These are phyloP conservation scores for Gallinago jamesoni DNA, from an alignment of 2,113 vertebrate genomes.

Conservation along the genomic window DNA sequence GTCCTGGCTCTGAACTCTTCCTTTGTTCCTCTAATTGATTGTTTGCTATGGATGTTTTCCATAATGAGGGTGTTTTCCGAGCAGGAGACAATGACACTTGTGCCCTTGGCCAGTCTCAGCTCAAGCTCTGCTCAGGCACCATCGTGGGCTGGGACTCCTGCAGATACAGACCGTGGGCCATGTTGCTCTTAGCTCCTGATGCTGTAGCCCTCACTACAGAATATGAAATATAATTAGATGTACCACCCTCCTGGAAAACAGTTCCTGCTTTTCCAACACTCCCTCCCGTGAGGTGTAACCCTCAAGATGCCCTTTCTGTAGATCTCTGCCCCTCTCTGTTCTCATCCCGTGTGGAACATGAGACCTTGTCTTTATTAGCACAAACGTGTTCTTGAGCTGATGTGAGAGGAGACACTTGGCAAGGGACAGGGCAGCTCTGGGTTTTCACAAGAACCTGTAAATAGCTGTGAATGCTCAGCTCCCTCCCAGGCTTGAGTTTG, in stretches of 20 bases:
- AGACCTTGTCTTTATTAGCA: not conserved
- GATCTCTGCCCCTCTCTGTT: not conserved
- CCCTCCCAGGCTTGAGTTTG: not conserved
- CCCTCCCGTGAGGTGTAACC: fast-evolving
- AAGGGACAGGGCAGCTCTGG: not conserved
- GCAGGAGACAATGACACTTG: not conserved
- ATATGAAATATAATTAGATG: not conserved
- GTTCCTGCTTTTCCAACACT: not conserved
- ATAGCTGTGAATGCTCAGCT: not conserved
- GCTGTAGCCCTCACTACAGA: not conserved
- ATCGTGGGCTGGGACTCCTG: fast-evolving
- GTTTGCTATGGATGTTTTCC: not conserved
- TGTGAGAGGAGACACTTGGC: fast-evolving
- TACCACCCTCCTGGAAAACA: not conserved
- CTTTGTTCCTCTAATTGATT: slow-evolving; percentile 20
- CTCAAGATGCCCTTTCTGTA: not conserved
- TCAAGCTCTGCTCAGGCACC: not conserved
- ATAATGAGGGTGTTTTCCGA: not conserved
- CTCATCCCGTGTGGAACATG: not conserved
- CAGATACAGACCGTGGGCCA: not conserved
- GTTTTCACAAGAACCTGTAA: not conserved
- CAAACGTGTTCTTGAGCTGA: not conserved
- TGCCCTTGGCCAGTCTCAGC: not conserved
- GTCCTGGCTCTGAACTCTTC: not conserved
- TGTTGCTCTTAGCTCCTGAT: fast-evolving